A percentile compares a stretch with the other conserved stretches of the same genome.
Evolutionary conservation across 2,113 vertebrate genomes (phyloP).

Genomic region (Oxygymnocypris stewartii): DNA sequence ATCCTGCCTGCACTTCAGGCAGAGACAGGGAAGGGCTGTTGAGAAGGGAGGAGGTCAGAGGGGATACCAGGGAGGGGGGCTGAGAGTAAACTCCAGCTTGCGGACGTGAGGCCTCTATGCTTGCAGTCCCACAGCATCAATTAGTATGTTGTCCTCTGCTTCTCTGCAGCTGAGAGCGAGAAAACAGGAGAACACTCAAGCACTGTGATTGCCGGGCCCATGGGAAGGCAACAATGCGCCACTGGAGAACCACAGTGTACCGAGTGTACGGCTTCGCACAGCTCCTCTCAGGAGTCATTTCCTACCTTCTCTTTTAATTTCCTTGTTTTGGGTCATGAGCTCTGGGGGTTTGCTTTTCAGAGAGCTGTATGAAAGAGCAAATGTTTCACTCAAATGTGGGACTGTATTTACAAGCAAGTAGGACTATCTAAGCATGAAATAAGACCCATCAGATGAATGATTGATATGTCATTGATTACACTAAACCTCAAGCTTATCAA

Average conservation of each 20-base stretch:
- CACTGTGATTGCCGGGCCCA: constrained; percentile 60
- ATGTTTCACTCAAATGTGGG: constrained; percentile 54
- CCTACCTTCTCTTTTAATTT: constrained; percentile 78
- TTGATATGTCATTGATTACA: neutral
- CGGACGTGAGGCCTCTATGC: constrained; percentile 66
- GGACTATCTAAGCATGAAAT: neutral
- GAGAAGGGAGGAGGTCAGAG: constrained; percentile 48
- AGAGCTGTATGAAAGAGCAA: constrained; percentile 57
- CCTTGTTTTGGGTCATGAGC: constrained; percentile 65
- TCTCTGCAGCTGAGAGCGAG: constrained; percentile 56
- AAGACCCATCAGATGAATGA: neutral
- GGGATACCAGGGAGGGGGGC: constrained; percentile 16
- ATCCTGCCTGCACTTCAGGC: constrained; percentile 67
- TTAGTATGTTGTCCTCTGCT: constrained; percentile 73
- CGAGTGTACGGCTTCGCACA: constrained; percentile 63
- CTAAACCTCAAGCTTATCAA: neutral
- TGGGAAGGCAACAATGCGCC: constrained; percentile 66
- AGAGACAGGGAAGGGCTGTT: constrained; percentile 49
- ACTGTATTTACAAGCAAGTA: constrained; percentile 7
- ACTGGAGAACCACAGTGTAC: constrained; percentile 67
- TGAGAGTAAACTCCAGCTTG: constrained; percentile 52
- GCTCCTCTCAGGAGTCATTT: constrained; percentile 73
- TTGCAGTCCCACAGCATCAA: constrained; percentile 72
- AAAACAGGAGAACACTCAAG: constrained; percentile 67
- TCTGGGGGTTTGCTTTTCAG: constrained; percentile 59